Base-by-base conservation (phyloP, 1,140 invertebrate species). In the Lithobius niger region DNA sequence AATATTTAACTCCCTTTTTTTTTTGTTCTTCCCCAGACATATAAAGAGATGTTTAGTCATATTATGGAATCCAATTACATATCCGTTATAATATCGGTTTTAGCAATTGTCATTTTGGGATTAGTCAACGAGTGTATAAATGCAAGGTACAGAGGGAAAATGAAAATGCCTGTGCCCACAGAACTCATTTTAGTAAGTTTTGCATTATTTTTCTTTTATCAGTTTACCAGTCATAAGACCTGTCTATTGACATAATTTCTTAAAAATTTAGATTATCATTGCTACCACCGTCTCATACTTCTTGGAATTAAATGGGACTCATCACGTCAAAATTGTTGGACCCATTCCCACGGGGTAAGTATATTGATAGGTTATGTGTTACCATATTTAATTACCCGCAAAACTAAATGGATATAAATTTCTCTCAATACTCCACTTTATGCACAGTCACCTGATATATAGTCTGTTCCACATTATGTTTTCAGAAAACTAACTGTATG, bases 341-440 rank as follows among this genome's bases (percentile, higher is more conserved):
- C 60, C 76, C 31, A 87, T 91, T 63, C 86, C 86, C 48, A 82
- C 79, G 1, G 87, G 87, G 78, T 86, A 74, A 77, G 76, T 50
- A 36, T n/a, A 10, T 36, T 36, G 10, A 10, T 10, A 10, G n/a
- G 10, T 10, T 36, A 36, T 10, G 10, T n/a, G n/a, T n/a, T n/a
- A n/a, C n/a, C n/a, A n/a, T n/a, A n/a, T n/a, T n/a, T n/a, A n/a
- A n/a, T n/a, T n/a, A n/a, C n/a, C n/a, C n/a, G n/a, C n/a, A n/a
- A n/a, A n/a, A n/a, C n/a, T n/a, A n/a, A n/a, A n/a, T n/a, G n/a
- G n/a, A n/a, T n/a, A n/a, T n/a, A n/a, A n/a, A n/a, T n/a, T n/a
- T n/a, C n/a, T n/a, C n/a, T n/a, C n/a, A n/a, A n/a, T n/a, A n/a
- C n/a, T n/a, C n/a, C n/a, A n/a, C n/a, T n/a, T n/a, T n/a, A n/a